Evolutionary conservation across 2,113 vertebrate genomes (phyloP).

Genomic region (Halichoerus grypus): DNA sequence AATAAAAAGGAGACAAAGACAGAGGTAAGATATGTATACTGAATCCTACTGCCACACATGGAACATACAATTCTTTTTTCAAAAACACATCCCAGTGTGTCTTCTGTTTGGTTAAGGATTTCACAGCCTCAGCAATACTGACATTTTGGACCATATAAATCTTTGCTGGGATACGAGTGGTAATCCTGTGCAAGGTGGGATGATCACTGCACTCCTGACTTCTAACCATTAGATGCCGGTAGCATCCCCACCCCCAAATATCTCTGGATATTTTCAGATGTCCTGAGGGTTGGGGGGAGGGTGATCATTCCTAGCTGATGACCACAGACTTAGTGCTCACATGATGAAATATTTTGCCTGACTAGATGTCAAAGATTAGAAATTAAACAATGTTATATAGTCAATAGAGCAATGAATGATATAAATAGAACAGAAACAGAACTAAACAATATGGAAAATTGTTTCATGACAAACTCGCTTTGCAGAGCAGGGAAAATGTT

Average conservation of each 20-base stretch:
- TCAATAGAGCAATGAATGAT: not conserved
- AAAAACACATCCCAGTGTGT: not conserved
- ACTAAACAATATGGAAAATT: not conserved
- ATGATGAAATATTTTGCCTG: not conserved
- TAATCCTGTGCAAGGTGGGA: not conserved
- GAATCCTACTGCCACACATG: not conserved
- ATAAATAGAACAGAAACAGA: not conserved
- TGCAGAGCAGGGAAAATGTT: not conserved
- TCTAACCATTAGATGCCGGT: not conserved
- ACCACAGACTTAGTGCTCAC: not conserved
- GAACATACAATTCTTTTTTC: not conserved
- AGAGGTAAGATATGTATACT: not conserved
- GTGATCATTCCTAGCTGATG: not conserved
- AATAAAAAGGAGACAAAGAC: not conserved
- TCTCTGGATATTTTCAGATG: not conserved
- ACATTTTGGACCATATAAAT: not conserved
- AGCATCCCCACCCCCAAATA: not conserved
- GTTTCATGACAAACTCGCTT: not conserved
- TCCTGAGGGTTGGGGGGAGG: accelerated
- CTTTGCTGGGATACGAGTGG: not conserved
- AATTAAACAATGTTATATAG: not conserved
- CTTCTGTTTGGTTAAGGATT: not conserved
- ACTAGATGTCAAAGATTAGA: not conserved
- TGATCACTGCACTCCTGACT: not conserved
- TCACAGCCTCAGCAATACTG: not conserved